Evolutionary conservation across 2,113 vertebrate species (phyloP).

Genomic region (Shinisaurus crocodilurus): DNA sequence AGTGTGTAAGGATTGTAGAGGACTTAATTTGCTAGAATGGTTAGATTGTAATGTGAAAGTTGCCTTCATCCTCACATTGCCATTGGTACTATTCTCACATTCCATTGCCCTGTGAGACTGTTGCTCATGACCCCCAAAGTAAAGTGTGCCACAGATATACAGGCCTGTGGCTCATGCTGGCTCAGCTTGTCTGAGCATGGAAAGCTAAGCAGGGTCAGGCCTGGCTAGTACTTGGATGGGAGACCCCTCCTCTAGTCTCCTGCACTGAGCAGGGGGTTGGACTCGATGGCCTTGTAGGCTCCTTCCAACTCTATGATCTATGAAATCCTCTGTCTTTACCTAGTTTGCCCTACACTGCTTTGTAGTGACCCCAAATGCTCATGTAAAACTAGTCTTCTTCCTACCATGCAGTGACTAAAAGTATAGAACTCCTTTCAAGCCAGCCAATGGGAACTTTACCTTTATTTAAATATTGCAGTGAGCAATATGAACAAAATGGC

Average conservation of each 20-base stretch:
- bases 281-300: too few species aligned
- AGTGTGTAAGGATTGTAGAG: too few species aligned
- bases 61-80: neutral
- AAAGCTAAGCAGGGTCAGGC: too few species aligned
- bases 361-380: neutral
- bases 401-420: neutral
- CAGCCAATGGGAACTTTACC: neutral
- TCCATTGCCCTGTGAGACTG: neutral
- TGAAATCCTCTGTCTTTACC: neutral
- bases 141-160: too few species aligned
- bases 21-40: neutral
- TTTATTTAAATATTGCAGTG: conserved; percentile 32
- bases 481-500: conserved; percentile 45
- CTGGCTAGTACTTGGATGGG: too few species aligned
- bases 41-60: neutral
- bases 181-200: too few species aligned
- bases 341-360: neutral
- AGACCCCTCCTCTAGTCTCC: too few species aligned
- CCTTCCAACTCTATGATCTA: too few species aligned
- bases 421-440: neutral
- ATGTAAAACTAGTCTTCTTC: neutral
- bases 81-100: neutral
- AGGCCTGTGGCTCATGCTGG: too few species aligned
- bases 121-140: too few species aligned
- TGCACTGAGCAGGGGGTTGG: too few species aligned